Conservation (phyloP, 1,140 invertebrate species). For the Megalonaias nervosa region DNA sequence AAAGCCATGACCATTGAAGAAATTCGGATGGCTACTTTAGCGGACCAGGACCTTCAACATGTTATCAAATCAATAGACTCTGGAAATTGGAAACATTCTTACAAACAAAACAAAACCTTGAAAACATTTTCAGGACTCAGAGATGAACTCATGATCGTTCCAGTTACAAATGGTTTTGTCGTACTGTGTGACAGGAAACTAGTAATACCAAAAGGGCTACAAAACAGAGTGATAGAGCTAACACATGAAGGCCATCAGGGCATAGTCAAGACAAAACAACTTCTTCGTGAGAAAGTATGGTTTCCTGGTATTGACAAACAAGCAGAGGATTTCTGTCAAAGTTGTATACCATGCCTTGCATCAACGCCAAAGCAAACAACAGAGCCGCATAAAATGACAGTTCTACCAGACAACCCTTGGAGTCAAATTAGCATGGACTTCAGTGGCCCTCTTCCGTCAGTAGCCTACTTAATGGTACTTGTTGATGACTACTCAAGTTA, state of each 20-base stretch:
- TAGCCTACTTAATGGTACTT: conserved; percentile 52
- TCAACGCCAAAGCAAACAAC: neutral
- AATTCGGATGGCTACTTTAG: neutral
- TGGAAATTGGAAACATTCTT: neutral
- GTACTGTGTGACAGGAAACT: neutral
- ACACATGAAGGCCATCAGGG: conserved; percentile 15
- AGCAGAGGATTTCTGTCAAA: too few species aligned
- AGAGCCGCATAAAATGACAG: neutral
- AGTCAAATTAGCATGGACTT: conserved; percentile 52
- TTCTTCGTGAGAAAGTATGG: conserved; percentile 13
- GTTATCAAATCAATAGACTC: neutral
- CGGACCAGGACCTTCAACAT: too few species aligned
- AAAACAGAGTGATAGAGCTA: neutral
- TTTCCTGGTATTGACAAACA: conserved; percentile 7
- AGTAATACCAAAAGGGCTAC: neutral
- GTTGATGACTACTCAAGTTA: too few species aligned
- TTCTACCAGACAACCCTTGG: conserved; percentile 9
- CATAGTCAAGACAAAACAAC: conserved; percentile 16
- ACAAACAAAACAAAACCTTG: too few species aligned
- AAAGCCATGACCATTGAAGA: neutral
- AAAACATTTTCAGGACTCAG: too few species aligned
- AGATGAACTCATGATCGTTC: too few species aligned
- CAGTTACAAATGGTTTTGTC: neutral
- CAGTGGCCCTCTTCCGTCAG: conserved; percentile 48
- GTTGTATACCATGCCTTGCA: conserved; percentile 15